These are phyloP conservation scores for Mobula hypostoma DNA, from an alignment of 2,113 vertebrate species.

Conservation along the genomic window DNA sequence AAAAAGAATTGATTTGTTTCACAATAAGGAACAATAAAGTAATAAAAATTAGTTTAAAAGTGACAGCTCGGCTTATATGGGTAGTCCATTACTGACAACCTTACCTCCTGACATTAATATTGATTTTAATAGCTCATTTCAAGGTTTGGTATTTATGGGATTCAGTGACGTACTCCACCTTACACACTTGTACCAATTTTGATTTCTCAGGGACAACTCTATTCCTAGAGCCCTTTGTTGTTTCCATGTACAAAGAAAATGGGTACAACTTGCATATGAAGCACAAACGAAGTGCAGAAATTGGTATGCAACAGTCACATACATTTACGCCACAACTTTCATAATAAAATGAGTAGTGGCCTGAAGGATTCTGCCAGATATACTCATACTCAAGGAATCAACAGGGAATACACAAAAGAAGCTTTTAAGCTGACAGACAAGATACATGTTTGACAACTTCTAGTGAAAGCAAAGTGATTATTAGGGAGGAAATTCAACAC, in stretches of 20 bases:
- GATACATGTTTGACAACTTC: no score
- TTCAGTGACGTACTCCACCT: background rate
- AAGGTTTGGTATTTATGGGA: background rate
- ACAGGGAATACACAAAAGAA: background rate
- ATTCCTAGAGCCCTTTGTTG: background rate
- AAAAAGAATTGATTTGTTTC: background rate
- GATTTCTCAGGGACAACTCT: background rate
- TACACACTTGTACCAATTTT: background rate
- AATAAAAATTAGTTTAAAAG: background rate
- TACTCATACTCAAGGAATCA: background rate
- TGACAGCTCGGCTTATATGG: background rate
- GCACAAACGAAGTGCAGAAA: background rate
- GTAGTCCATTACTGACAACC: background rate
- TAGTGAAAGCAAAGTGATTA: background rate
- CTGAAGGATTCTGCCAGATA: background rate
- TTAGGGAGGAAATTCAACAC: background rate
- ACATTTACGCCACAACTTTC: background rate
- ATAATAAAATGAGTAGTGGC: background rate
- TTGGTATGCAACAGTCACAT: background rate
- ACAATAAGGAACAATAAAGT: background rate
- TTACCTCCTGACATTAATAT: background rate
- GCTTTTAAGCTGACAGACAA: background rate
- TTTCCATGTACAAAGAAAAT: background rate
- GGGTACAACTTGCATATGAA: background rate
- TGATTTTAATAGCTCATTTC: background rate